Base-by-base conservation (phyloP, 2,113 vertebrate species). In the Sinosuthora webbiana region DNA sequence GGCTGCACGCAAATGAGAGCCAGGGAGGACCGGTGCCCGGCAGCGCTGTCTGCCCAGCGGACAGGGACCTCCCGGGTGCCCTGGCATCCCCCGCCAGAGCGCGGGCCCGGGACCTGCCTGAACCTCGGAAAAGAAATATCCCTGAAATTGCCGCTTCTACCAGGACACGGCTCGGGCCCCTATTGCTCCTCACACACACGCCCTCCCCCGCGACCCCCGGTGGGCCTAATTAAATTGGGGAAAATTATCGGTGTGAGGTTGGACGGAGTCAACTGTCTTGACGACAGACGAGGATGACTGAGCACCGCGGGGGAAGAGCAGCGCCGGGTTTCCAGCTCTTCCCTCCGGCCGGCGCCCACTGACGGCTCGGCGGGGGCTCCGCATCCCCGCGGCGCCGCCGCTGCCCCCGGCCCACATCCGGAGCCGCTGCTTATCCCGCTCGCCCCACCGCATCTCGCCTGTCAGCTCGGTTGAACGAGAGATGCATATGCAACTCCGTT, bases 191-290 rank as follows among this genome's bases (percentile, higher is more conserved):
- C 39, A 16, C 52, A 2, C 33, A 14, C 22, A 6, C 22, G 15
- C 2, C 24, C 37, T 33, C 55, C 39, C 21, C 21, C 60, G 67
- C 31, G 11, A 20, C 24, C 25, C 68, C 52, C 79, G 28, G 55
- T 45, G 70, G 60, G 42, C 13, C 83, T 95, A 94, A 96, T 96
- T 95, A 95, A 96, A 94, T 86, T 55, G 80, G 75, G 75, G 35
- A 20, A 93, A 94, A 94, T 87, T 27, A 87, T 79, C 49, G 57
- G 82, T 75, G 75, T 93, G 85, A 90, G 59, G 65, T 24, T 85
- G 57, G 74, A 87, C 56, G 64, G 64, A 87, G 86, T 69, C 70
- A 75, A 74, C 82, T 53, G 62, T 67, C 79, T 77, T 79, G 75
- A 35, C 44, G 59, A 76, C 69, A 74, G 65, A 42, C 15, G 37